Percentiles rank a stretch among this genome's conserved stretches.
These are phyloP conservation scores for Sebastes hubbsi DNA, from an alignment of 2,797 vertebrate species.

Conservation along the genomic window DNA sequence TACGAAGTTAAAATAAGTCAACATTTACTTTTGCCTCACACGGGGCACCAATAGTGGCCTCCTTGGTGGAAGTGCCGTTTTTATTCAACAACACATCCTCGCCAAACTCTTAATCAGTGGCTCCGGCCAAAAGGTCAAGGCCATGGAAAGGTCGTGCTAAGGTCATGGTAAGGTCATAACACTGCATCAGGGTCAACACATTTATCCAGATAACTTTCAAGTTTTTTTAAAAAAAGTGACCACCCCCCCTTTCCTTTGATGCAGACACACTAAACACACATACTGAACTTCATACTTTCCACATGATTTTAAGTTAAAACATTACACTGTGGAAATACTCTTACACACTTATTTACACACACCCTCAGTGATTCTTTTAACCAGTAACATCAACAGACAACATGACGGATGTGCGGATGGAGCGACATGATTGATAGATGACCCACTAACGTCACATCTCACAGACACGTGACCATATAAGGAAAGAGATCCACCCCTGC, in stretches of 20 bases:
- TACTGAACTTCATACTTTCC: not conserved
- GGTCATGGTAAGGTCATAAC: constrained; percentile 47
- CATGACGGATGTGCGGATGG: constrained; percentile 40
- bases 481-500: constrained; percentile 26
- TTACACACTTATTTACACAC: constrained; percentile 35
- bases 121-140: constrained; percentile 64
- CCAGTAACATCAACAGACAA: constrained; percentile 38
- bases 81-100: no score
- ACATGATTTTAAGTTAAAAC: constrained; percentile 8
- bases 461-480: constrained; percentile 31
- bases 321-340: not conserved
- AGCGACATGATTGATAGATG: constrained; percentile 42
- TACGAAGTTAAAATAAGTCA: not conserved
- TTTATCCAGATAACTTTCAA: constrained; percentile 33
- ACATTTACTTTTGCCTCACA: no score
- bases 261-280: constrained; percentile 1
- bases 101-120: constrained; percentile 30
- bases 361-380: not conserved
- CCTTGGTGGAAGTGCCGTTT: fast-evolving
- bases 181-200: constrained; percentile 42
- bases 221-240: constrained; percentile 27
- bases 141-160: constrained; percentile 62
- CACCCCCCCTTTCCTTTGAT: not conserved
- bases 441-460: constrained; percentile 8
- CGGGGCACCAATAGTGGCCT: no score